phyloP scores from a whole-genome alignment of 2,113 vertebrate species.

The Xiphophorus couchianus region DNA sequence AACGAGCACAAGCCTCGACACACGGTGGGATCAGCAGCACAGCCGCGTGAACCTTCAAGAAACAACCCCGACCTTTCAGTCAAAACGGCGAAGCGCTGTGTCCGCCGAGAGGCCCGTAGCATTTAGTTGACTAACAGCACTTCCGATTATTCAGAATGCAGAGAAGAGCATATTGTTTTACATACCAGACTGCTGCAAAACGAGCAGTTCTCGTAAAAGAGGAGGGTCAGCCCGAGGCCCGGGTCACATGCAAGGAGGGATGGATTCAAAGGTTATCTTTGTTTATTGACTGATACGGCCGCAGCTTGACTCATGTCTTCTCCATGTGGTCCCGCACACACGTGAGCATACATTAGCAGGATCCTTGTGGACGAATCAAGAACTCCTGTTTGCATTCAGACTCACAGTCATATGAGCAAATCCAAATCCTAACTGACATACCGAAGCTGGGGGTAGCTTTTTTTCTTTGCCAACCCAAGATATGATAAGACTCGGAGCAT shows the following conservation, averaged over 20 bases:
- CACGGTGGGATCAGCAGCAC: conserved; percentile 26
- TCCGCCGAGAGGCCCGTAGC: neutral
- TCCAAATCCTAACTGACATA: neutral
- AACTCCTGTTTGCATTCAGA: neutral
- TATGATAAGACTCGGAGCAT: too few species aligned
- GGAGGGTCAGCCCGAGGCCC: conserved; percentile 15
- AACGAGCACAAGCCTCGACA: conserved; percentile 7
- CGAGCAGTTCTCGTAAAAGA: conserved; percentile 2
- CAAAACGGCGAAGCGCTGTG: neutral
- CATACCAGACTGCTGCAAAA: conserved; percentile 26
- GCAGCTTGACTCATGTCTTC: neutral
- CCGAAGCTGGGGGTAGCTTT: too few species aligned
- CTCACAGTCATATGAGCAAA: neutral
- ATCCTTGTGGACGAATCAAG: neutral
- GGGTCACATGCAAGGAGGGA: conserved; percentile 14
- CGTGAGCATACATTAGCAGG: neutral
- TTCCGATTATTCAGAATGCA: conserved; percentile 11
- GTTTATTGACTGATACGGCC: conserved; percentile 13
- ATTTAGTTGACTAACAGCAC: neutral
- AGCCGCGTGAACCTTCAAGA: neutral
- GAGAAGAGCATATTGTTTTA: conserved; percentile 21
- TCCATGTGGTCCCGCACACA: neutral
- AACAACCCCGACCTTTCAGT: conserved; percentile 40
- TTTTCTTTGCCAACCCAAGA: too few species aligned
- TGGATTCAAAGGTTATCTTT: conserved; percentile 35